Evolutionary conservation across 2,888 invertebrate species (phyloP).

Genomic region (Acrobasis suavella): DNA sequence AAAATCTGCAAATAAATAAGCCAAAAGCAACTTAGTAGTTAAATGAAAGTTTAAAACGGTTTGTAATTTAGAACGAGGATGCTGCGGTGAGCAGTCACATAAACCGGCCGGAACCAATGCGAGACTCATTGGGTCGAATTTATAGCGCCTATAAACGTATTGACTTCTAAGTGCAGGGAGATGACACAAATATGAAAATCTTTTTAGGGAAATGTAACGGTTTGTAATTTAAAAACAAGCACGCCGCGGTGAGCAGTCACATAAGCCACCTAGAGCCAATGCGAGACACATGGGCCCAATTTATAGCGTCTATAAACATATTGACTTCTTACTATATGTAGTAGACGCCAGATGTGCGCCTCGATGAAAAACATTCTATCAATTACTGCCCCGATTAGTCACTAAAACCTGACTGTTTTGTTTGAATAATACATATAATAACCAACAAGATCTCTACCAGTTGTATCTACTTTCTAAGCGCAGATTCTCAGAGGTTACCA

Average conservation of each 20-base stretch:
- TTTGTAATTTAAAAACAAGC: conserved; percentile 7
- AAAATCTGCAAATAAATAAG: too few relatives aligned
- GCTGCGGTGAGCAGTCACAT: conserved; percentile 11
- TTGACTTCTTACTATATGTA: too few relatives aligned
- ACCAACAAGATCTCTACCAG: too few relatives aligned
- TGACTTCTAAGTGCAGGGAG: neutral
- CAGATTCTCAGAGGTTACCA: too few relatives aligned
- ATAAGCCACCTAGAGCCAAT: neutral
- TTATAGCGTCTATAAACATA: conserved; percentile 9
- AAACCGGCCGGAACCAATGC: neutral
- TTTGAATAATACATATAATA: too few relatives aligned
- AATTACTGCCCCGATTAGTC: too few relatives aligned
- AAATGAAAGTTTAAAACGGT: conserved; percentile 28
- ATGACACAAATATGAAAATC: too few relatives aligned
- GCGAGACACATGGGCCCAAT: conserved; percentile 1
- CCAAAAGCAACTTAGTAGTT: too few relatives aligned
- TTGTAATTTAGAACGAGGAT: conserved; percentile 7
- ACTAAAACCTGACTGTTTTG: too few relatives aligned
- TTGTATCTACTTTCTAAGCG: too few relatives aligned
- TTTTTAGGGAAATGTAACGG: too few relatives aligned
- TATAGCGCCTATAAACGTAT: conserved; percentile 8
- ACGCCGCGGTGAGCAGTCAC: conserved; percentile 11
- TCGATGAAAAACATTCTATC: neutral
- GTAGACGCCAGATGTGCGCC: neutral
- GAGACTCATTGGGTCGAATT: conserved; percentile 4